phyloP scores from a whole-genome alignment of 1,140 invertebrate species.

The Eriosoma lanigerum region DNA sequence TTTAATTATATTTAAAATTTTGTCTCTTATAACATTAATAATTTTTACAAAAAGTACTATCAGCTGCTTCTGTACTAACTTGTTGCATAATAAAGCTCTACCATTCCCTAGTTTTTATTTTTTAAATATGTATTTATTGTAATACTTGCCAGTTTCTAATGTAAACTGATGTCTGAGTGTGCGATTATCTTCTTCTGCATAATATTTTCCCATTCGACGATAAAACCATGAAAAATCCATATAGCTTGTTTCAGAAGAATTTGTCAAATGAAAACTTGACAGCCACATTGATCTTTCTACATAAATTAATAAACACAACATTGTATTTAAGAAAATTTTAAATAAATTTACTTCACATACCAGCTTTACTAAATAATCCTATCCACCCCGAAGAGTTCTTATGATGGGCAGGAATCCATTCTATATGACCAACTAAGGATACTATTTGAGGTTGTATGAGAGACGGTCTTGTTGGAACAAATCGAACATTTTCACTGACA shows the following conservation, averaged over 20 bases:
- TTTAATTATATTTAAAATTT: too few species aligned
- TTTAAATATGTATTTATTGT: slow-evolving; percentile 6
- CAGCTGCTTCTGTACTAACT: too few species aligned
- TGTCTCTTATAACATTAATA: too few species aligned
- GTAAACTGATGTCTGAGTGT: slow-evolving; percentile 43
- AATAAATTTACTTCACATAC: not conserved
- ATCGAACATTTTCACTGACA: slow-evolving; percentile 46
- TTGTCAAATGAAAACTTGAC: slow-evolving; percentile 41
- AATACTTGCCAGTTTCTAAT: slow-evolving; percentile 36
- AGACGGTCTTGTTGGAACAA: slow-evolving; percentile 40
- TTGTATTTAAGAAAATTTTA: not conserved
- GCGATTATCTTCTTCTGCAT: slow-evolving; percentile 36
- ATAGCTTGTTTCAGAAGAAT: slow-evolving; percentile 42
- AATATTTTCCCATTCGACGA: slow-evolving; percentile 49
- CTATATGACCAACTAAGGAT: slow-evolving; percentile 43
- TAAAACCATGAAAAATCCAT: slow-evolving; percentile 51
- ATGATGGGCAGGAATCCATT: slow-evolving; percentile 46
- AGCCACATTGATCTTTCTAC: slow-evolving; percentile 46
- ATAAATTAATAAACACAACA: not conserved
- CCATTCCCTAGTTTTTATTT: too few species aligned
- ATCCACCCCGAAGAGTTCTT: slow-evolving; percentile 43
- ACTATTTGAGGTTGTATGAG: slow-evolving; percentile 44
- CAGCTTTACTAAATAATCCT: slow-evolving; percentile 36
- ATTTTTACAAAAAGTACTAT: too few species aligned
- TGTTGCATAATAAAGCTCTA: too few species aligned